These are phyloP conservation scores for Oreotrochilus melanogaster DNA, from an alignment of 2,113 vertebrate genomes.

Conservation along the genomic window DNA sequence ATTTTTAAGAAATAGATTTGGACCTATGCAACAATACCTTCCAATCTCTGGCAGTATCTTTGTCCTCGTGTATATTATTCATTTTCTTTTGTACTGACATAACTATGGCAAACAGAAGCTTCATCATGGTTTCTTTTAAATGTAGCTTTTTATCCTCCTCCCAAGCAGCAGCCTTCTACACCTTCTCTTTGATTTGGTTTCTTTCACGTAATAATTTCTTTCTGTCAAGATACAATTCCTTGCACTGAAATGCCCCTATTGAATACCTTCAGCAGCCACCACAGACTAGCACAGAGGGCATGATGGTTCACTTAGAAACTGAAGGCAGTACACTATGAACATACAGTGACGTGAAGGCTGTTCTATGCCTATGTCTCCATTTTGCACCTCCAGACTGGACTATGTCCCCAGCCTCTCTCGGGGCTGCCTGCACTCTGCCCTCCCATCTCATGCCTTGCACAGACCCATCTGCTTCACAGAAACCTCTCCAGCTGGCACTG, in stretches of 20 bases:
- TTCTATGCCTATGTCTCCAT: rapidly evolving
- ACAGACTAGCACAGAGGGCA: neutral
- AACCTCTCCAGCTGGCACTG: neutral
- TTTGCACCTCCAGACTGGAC: neutral
- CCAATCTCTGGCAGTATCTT: neutral
- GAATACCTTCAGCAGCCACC: neutral
- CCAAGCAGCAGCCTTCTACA: neutral
- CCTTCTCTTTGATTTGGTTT: neutral
- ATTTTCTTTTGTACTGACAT: neutral
- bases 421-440: neutral
- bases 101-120: neutral
- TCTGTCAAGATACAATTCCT: neutral
- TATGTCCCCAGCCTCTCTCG: rapidly evolving
- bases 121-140: neutral
- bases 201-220: neutral
- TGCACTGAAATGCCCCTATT: neutral
- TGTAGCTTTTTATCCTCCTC: neutral
- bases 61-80: neutral
- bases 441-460: rapidly evolving
- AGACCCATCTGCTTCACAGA: neutral
- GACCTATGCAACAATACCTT: neutral
- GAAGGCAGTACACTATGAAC: rapidly evolving
- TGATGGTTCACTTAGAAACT: neutral
- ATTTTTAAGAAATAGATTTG: neutral
- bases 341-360: neutral